phyloP scores from a whole-genome alignment of 2,888 invertebrate species.

The Sesia bembeciformis region DNA sequence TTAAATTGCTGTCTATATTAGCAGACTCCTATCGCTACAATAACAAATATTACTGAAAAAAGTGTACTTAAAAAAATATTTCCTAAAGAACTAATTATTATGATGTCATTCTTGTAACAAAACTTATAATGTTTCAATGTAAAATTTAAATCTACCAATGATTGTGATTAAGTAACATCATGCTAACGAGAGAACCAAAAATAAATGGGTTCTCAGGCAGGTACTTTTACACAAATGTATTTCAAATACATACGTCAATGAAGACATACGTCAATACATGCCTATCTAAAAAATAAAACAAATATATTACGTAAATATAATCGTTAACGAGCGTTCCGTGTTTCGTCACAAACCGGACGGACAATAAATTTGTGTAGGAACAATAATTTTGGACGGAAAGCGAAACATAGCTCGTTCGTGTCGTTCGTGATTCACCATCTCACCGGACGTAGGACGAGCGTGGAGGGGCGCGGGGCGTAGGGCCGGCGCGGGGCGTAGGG shows the following conservation, averaged over 20 bases:
- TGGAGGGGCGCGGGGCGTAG: constrained; percentile 21
- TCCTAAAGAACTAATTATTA: no score
- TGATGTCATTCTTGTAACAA: no score
- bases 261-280: not conserved
- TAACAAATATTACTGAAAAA: no score
- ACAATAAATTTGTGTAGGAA: constrained; percentile 13
- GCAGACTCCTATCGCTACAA: no score
- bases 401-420: constrained; percentile 21
- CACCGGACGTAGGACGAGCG: constrained; percentile 61
- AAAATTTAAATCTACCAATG: no score
- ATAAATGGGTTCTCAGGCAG: not conserved
- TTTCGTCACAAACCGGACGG: constrained; percentile 21
- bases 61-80: no score
- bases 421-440: constrained; percentile 58
- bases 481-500: constrained; percentile 25
- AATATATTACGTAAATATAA: constrained; percentile 15
- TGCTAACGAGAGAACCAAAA: not conserved
- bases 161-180: not conserved
- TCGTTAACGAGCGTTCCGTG: constrained; percentile 21
- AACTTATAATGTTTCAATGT: no score
- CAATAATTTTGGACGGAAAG: constrained; percentile 23
- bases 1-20: no score
- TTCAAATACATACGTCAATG: not conserved
- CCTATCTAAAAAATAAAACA: not conserved
- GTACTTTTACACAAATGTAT: no score